Conservation (phyloP, 2,113 vertebrate genomes). For the Thermophis baileyi region DNA sequence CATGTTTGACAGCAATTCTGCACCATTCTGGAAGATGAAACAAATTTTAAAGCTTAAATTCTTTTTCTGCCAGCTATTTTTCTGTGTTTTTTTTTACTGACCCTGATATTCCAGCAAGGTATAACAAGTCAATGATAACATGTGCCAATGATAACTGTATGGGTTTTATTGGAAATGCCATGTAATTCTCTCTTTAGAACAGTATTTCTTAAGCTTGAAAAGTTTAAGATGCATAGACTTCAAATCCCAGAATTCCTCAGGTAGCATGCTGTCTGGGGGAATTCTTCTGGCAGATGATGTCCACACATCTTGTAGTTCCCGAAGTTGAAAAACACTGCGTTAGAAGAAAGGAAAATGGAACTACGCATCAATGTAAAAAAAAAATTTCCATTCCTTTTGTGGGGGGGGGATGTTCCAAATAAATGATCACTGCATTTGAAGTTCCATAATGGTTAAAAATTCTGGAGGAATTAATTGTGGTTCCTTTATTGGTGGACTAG, state of each 20-base stretch:
- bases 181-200: background rate
- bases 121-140: background rate
- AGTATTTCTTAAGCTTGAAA: background rate
- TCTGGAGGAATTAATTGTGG: background rate
- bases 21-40: background rate
- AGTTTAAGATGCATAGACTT: background rate
- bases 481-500: background rate
- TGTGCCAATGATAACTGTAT: background rate
- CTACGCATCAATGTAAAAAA: background rate
- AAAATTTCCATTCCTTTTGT: background rate
- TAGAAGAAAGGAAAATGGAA: background rate
- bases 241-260: background rate
- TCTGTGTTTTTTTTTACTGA: background rate
- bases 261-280: background rate
- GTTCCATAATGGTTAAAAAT: background rate
- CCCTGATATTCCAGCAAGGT: background rate
- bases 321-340: background rate
- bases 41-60: background rate
- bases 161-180: background rate
- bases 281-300: background rate
- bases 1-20: background rate
- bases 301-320: background rate
- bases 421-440: background rate
- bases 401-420: background rate
- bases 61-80: background rate